Evolutionary conservation across 1,140 invertebrate species (phyloP).

Genomic region (Phymorhynchus buccinoides): DNA sequence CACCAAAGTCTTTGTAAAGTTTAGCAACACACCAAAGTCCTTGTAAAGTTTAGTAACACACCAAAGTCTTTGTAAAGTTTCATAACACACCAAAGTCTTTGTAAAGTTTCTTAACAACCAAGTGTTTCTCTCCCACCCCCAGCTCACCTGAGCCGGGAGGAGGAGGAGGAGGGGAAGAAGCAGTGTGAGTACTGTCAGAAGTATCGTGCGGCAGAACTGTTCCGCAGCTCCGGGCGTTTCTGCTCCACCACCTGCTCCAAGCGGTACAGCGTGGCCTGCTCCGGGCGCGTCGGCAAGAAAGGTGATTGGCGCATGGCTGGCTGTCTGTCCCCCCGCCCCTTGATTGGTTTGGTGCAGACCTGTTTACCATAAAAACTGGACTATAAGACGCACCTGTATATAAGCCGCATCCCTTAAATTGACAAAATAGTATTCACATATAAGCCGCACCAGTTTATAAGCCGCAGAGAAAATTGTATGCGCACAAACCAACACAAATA

Average conservation of each 20-base stretch:
- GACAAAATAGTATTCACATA: no score
- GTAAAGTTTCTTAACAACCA: not conserved
- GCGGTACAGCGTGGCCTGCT: constrained; percentile 76
- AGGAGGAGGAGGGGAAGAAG: constrained; percentile 72
- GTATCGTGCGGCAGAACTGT: constrained; percentile 81
- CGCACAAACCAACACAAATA: no score
- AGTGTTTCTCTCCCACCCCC: not conserved
- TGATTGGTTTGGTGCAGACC: not conserved
- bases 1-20: no score
- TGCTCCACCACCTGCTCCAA: constrained; percentile 86
- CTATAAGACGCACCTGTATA: no score
- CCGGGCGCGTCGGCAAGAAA: constrained; percentile 68
- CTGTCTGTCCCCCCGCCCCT: not conserved
- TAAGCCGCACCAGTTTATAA: no score
- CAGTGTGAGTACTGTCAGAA: constrained; percentile 87
- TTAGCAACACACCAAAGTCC: no score
- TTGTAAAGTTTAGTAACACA: no score
- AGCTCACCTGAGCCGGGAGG: constrained; percentile 27
- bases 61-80: no score
- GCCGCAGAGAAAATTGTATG: no score
- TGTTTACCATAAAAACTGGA: no score
- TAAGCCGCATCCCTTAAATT: no score
- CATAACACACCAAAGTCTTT: no score
- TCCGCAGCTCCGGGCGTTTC: constrained; percentile 84
- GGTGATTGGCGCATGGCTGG: constrained; percentile 23